These are phyloP conservation scores for Falcaria lacertinaria DNA, from an alignment of 2,888 invertebrate species.

Conservation along the genomic window DNA sequence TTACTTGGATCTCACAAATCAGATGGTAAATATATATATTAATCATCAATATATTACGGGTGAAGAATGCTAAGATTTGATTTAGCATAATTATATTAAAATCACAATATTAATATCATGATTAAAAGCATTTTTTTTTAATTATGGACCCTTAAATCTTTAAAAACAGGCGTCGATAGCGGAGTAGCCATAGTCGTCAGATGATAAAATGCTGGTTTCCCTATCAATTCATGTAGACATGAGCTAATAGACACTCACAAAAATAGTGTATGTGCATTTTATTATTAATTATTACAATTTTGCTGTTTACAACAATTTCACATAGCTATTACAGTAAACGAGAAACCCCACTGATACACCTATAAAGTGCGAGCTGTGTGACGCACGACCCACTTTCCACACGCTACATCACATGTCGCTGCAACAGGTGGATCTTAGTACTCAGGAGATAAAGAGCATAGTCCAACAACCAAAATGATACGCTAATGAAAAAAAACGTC, in stretches of 20 bases:
- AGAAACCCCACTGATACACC: conserved; percentile 58
- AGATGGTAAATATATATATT: too few relatives aligned
- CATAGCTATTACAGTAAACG: conserved; percentile 40
- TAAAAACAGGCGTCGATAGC: too few relatives aligned
- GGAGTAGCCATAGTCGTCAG: too few relatives aligned
- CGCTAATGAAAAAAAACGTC: conserved; percentile 30
- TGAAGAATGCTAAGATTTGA: too few relatives aligned
- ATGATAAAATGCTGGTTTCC: too few relatives aligned
- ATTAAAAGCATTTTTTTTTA: too few relatives aligned
- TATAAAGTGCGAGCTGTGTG: conserved; percentile 73
- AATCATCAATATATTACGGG: too few relatives aligned
- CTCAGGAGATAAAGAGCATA: conserved; percentile 42
- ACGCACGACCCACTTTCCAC: conserved; percentile 74
- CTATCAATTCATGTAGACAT: too few relatives aligned
- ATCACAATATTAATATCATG: too few relatives aligned
- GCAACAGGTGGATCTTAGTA: conserved; percentile 40
- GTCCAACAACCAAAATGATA: conserved; percentile 24
- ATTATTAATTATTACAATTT: conserved; percentile 5
- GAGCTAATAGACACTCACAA: neutral
- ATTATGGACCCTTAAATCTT: too few relatives aligned
- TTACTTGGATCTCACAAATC: too few relatives aligned
- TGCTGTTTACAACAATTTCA: conserved; percentile 30
- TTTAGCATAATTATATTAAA: too few relatives aligned
- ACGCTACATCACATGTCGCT: conserved; percentile 58
- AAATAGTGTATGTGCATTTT: neutral